phyloP scores from a whole-genome alignment of 2,113 vertebrate genomes.

The Trichomycterus rosablanca region DNA sequence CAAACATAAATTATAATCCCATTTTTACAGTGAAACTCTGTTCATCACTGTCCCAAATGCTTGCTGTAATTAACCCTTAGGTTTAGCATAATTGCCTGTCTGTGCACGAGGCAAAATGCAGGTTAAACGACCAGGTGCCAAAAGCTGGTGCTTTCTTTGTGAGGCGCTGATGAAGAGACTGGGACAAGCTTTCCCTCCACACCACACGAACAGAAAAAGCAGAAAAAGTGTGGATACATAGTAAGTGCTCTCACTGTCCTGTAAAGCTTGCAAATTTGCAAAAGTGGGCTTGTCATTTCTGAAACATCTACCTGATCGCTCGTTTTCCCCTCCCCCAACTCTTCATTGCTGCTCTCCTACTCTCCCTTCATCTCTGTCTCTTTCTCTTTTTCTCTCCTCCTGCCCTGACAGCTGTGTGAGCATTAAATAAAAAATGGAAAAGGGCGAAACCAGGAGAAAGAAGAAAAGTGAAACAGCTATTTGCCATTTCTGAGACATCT shows the following conservation, averaged over 20 bases:
- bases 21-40: constrained; percentile 7
- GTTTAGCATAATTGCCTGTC: constrained; percentile 44
- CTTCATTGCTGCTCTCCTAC: background rate
- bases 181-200: constrained; percentile 12
- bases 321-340: background rate
- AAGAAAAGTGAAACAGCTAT: constrained; percentile 49
- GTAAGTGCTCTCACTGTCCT: constrained; percentile 21
- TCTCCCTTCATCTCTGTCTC: background rate
- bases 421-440: constrained; percentile 30
- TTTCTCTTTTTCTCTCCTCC: constrained; percentile 1
- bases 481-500: constrained; percentile 46
- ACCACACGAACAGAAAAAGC: constrained; percentile 27
- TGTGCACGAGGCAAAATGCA: constrained; percentile 40
- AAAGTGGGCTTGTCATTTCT: constrained; percentile 46
- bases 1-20: too few species aligned
- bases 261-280: constrained; percentile 42
- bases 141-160: constrained; percentile 33
- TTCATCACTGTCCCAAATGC: constrained; percentile 21
- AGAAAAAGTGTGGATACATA: background rate
- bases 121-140: constrained; percentile 49
- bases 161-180: constrained; percentile 21
- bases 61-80: constrained; percentile 42
- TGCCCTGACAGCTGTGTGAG: constrained; percentile 37
- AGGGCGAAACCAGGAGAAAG: constrained; percentile 12
- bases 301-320: constrained; percentile 28